These are phyloP conservation scores for Acromyrmex charruanus DNA, from an alignment of 1,140 invertebrate species.

Conservation along the genomic window DNA sequence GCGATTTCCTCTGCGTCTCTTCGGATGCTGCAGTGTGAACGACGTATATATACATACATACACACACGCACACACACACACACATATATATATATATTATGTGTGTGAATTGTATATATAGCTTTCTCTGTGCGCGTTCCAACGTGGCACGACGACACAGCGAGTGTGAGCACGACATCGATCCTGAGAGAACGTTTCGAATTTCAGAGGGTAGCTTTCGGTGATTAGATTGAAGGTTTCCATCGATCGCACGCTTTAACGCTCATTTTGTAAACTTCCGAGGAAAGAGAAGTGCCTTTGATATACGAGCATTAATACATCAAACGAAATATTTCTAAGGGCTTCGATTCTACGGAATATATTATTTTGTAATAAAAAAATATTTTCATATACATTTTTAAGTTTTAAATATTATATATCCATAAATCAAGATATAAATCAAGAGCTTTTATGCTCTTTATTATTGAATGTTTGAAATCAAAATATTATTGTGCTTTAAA, in stretches of 20 bases:
- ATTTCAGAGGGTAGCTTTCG: conserved; percentile 42
- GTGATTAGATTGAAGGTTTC: conserved; percentile 51
- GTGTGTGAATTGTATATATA: background rate
- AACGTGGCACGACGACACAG: background rate
- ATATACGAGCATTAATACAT: background rate
- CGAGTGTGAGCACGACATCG: conserved; percentile 40
- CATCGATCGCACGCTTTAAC: conserved; percentile 32
- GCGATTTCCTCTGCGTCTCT: background rate
- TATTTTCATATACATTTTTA: background rate
- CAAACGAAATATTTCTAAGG: background rate
- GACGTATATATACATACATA: background rate
- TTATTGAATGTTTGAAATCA: too few species aligned
- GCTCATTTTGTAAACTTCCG: conserved; percentile 32
- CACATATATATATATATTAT: background rate
- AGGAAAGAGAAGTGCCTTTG: background rate
- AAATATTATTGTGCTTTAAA: background rate
- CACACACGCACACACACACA: too few species aligned
- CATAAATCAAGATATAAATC: background rate
- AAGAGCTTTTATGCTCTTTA: too few species aligned
- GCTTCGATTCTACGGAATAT: background rate
- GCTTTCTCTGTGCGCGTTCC: background rate
- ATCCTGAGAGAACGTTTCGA: conserved; percentile 55
- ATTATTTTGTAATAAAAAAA: background rate
- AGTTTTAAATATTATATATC: background rate
- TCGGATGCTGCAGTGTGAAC: conserved; percentile 4